These are phyloP conservation scores for Macrophya annulata DNA, from an alignment of 2,888 invertebrate genomes.

Conservation along the genomic window DNA sequence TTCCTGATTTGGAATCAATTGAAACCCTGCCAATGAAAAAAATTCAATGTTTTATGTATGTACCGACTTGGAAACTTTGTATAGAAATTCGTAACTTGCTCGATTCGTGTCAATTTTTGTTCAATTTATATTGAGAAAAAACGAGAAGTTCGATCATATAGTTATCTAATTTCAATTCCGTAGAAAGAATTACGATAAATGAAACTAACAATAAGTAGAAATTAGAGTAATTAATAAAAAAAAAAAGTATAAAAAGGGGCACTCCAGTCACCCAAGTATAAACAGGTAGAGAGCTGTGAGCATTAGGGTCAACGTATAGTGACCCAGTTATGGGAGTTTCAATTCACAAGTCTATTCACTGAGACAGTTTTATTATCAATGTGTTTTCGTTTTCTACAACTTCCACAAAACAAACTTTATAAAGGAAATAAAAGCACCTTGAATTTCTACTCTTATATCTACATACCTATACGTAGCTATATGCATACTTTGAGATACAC, in stretches of 20 bases:
- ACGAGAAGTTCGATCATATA: background rate
- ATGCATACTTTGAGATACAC: constrained; percentile 7
- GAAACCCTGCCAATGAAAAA: background rate
- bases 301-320: background rate
- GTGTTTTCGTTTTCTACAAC: constrained; percentile 47
- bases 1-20: background rate
- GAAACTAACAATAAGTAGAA: constrained; percentile 12
- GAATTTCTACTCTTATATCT: constrained; percentile 37
- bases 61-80: background rate
- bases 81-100: background rate
- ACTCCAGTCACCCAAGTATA: constrained; percentile 22
- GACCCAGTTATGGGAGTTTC: constrained; percentile 28
- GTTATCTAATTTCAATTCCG: background rate
- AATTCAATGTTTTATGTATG: background rate
- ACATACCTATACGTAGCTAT: background rate
- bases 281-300: constrained; percentile 21
- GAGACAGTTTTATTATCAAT: constrained; percentile 13
- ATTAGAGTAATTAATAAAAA: background rate
- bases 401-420: constrained; percentile 38
- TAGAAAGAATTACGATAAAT: background rate
- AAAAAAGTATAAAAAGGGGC: constrained; percentile 32
- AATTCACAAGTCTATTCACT: constrained; percentile 1
- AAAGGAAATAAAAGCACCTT: constrained; percentile 27
- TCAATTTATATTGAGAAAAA: background rate
- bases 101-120: background rate